These are phyloP conservation scores for Ceyx erithaca DNA, from an alignment of 2,797 vertebrate genomes.

Conservation along the genomic window DNA sequence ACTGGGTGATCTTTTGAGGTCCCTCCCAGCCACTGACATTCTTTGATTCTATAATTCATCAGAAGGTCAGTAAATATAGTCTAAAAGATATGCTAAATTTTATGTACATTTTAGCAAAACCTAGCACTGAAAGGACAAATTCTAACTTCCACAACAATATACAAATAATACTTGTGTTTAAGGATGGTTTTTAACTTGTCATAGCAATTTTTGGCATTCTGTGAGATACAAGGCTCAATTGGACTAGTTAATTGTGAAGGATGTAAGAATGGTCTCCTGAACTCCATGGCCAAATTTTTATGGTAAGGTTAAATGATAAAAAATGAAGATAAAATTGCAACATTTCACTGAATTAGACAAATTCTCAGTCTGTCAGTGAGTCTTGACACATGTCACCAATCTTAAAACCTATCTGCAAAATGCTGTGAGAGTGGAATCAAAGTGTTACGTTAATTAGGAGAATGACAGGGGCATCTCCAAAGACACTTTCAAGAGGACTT, in stretches of 20 bases:
- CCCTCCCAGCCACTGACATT: no score
- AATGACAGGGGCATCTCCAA: background rate
- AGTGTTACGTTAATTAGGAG: background rate
- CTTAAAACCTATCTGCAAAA: background rate
- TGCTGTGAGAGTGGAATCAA: background rate
- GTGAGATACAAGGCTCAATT: background rate
- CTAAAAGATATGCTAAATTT: background rate
- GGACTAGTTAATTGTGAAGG: background rate
- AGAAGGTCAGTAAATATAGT: background rate
- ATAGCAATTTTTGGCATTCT: background rate
- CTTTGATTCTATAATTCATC: background rate
- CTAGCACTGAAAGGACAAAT: background rate
- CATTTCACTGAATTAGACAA: background rate
- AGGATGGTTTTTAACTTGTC: background rate
- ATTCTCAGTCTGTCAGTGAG: background rate
- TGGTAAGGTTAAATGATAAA: background rate
- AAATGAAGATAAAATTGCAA: background rate
- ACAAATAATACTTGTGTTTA: background rate
- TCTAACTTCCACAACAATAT: background rate
- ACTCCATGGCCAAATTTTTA: rapidly evolving
- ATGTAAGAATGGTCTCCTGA: background rate
- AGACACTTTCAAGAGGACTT: background rate
- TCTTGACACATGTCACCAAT: background rate
- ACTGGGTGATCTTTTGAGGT: no score
- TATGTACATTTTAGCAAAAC: background rate